Base-by-base conservation (phyloP, 2,797 vertebrate genomes). In the Acropternis orthonyx region DNA sequence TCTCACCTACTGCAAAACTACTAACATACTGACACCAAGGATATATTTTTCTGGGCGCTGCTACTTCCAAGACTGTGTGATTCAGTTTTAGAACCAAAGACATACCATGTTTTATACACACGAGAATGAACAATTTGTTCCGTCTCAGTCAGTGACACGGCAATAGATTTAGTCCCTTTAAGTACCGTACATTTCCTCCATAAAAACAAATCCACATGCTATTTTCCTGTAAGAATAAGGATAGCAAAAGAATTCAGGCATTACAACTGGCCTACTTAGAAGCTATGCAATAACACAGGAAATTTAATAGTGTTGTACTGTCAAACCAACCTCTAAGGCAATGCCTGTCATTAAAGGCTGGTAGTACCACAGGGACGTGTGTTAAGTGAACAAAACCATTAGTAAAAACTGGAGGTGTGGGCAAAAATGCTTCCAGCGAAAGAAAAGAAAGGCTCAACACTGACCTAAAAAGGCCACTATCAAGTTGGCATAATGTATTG, bases 251-350 rank as follows among this genome's bases (percentile, higher is more conserved):
- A 91, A 52, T 77, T 76, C 81, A 89, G 72, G 65, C 37, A 55
- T 74, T 78, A 3, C 28, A 88, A 89, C 74, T 69, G 58, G 17
- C 52, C 87, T 89, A 89, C n/a, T 94, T 93, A 92, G 83, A 80
- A 83, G 44, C 18, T 26, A 27, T 8, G 26, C 37, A 52, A 44
- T 20, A 68, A 81, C 74, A 18, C 21, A 54, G 44, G 62, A 94
- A 59, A 72, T 23, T 22, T 48, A 84, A 75, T 11, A 72, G 66
- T 6, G 39, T 14, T 15, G 9, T 37, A 55, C 48, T 36, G 34
- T 49, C 49, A 83, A 44, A 80, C 9, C 7, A 32, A 66, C 36
- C 26, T 55, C 43, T 28, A 62, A 27, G 4, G 18, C 24, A 73
- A 69, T 28, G 67, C 17, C 27, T 58, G 14, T 32, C 14, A 17